A percentile compares a stretch with the other conserved stretches of the same genome.
These are phyloP conservation scores for Schizopygopsis malacanthus DNA, from an alignment of 2,797 vertebrate genomes.

Conservation along the genomic window DNA sequence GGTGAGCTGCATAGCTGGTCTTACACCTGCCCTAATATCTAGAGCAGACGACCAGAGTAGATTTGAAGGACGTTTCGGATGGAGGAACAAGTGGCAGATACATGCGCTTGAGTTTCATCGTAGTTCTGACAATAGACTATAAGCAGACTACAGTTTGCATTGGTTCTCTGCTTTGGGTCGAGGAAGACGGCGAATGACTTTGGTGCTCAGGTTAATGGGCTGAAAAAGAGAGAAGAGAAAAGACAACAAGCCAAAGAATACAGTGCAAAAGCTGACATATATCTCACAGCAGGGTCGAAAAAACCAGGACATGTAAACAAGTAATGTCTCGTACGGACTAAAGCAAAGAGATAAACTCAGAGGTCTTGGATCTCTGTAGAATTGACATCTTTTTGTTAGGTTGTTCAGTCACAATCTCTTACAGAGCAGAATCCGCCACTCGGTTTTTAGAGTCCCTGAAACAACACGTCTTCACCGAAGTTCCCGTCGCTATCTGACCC, in stretches of 20 bases:
- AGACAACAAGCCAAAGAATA: slow-evolving; percentile 63
- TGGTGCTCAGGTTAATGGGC: slow-evolving; percentile 60
- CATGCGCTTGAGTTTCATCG: slow-evolving; percentile 53
- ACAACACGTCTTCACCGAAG: slow-evolving; percentile 53
- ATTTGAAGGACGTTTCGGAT: slow-evolving; percentile 51
- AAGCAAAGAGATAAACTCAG: slow-evolving; percentile 62
- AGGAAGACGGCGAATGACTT: slow-evolving; percentile 65
- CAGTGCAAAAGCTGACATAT: slow-evolving; percentile 62
- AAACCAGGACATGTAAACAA: slow-evolving; percentile 65
- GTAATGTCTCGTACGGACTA: slow-evolving; percentile 65
- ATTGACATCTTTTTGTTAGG: slow-evolving; percentile 70
- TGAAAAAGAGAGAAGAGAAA: slow-evolving; percentile 47
- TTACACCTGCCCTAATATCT: slow-evolving; percentile 53
- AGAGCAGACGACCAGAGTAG: slow-evolving; percentile 58
- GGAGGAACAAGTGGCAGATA: slow-evolving; percentile 46
- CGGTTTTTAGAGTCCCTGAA: slow-evolving; percentile 61
- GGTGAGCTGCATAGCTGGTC: slow-evolving; percentile 67
- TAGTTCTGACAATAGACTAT: slow-evolving; percentile 49
- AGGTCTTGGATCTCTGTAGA: slow-evolving; percentile 65
- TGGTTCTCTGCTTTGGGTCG: slow-evolving; percentile 61
- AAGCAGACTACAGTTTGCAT: slow-evolving; percentile 61
- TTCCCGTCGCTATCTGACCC: slow-evolving; percentile 51
- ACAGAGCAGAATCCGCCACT: slow-evolving; percentile 59
- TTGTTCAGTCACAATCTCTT: slow-evolving; percentile 63
- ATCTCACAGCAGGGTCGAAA: slow-evolving; percentile 59